Evolutionary conservation across 2,888 invertebrate species (phyloP).

Genomic region (Ophraella communa): DNA sequence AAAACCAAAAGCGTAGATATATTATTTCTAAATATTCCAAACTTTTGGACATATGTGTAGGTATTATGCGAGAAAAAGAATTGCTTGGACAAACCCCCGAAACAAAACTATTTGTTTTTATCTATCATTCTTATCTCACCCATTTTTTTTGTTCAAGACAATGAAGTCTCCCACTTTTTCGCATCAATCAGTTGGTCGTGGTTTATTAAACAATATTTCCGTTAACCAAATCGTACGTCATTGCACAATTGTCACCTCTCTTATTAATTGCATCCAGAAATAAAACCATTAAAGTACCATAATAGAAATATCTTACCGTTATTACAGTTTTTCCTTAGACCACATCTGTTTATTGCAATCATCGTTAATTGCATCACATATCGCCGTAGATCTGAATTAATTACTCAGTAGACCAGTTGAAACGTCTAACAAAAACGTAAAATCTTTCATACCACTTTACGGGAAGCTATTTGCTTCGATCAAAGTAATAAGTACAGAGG

Average conservation of each 20-base stretch:
- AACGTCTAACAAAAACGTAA: conserved; percentile 1
- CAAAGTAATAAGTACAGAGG: background rate
- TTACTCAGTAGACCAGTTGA: conserved; percentile 6
- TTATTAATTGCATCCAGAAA: background rate
- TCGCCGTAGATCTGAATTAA: conserved; percentile 14
- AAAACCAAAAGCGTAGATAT: no score
- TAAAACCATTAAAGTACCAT: background rate
- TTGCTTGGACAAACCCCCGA: no score
- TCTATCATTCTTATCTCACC: no score
- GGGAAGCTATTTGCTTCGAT: conserved; percentile 3
- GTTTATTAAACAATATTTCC: background rate
- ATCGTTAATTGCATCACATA: conserved; percentile 10
- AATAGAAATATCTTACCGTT: conserved; percentile 2
- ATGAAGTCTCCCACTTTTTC: no score
- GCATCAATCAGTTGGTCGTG: background rate
- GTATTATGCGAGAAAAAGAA: no score
- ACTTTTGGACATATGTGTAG: no score
- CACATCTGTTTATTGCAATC: conserved; percentile 13
- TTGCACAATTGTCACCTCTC: background rate
- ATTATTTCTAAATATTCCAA: no score
- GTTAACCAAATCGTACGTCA: background rate
- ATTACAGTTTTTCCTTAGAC: background rate
- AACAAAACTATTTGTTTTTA: no score
- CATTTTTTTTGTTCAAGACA: no score
- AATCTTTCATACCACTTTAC: conserved; percentile 5